phyloP scores from a whole-genome alignment of 2,797 vertebrate genomes.

The Pangasius mekongensis region DNA sequence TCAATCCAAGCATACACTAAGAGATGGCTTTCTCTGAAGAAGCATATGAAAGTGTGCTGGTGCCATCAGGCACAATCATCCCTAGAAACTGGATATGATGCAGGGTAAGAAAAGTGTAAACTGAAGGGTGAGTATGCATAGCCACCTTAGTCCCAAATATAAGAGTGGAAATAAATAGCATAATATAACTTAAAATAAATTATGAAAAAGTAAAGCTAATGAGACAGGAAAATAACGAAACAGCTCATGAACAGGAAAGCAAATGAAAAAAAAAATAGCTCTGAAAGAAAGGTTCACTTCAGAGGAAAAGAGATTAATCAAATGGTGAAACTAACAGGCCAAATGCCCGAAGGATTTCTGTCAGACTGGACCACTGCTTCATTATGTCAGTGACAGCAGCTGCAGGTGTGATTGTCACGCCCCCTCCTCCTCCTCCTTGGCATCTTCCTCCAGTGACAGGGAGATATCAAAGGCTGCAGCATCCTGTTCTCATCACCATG shows the following conservation, averaged over 20 bases:
- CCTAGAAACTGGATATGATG: conserved; percentile 17
- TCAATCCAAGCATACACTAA: conserved; percentile 71
- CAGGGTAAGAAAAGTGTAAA: neutral
- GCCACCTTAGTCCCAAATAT: neutral
- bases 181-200: neutral
- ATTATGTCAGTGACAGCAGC: conserved; percentile 54
- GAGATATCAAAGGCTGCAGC: conserved; percentile 47
- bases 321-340: conserved; percentile 26
- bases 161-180: neutral
- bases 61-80: conserved; percentile 27
- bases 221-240: neutral
- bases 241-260: neutral
- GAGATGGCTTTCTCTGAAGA: conserved; percentile 59
- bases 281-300: neutral
- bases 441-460: conserved; percentile 47
- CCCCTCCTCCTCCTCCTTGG: conserved; percentile 24
- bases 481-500: conserved; percentile 46
- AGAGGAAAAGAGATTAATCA: conserved; percentile 7
- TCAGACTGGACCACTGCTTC: conserved; percentile 54
- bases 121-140: neutral
- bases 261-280: neutral
- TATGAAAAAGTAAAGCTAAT: neutral
- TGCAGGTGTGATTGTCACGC: conserved; percentile 48
- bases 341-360: conserved; percentile 29
- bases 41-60: conserved; percentile 22